Percentiles rank a stretch among this genome's conserved stretches.
phyloP scores from a whole-genome alignment of 2,797 vertebrate genomes.

The Acropternis orthonyx region DNA sequence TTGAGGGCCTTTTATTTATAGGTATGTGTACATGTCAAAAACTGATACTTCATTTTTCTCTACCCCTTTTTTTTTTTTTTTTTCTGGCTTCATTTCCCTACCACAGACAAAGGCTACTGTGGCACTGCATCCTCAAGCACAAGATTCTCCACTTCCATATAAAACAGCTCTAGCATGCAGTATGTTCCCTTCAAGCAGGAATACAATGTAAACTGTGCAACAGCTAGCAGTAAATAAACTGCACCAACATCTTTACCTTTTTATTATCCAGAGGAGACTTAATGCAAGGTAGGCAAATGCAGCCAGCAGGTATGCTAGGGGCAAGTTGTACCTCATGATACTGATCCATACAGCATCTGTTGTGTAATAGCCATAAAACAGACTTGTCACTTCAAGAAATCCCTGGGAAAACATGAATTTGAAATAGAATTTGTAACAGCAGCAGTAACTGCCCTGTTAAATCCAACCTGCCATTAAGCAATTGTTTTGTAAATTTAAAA shows the following conservation, averaged over 20 bases:
- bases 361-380: conserved; percentile 94
- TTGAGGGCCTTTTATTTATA: not conserved
- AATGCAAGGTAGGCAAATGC: conserved; percentile 86
- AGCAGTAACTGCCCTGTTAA: not conserved
- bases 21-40: not conserved
- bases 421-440: not conserved
- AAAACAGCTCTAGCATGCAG: not conserved
- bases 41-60: not conserved
- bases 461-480: not conserved
- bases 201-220: not conserved
- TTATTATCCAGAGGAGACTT: conserved; percentile 92
- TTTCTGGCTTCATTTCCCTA: not conserved
- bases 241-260: conserved; percentile 78
- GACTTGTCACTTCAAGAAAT: conserved; percentile 89
- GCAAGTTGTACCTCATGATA: conserved; percentile 81
- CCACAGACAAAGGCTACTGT: not conserved
- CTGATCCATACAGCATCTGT: conserved; percentile 76
- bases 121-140: not conserved
- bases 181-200: not conserved
- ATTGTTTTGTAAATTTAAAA: not conserved
- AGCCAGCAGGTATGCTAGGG: conserved; percentile 89
- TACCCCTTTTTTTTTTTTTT: not conserved
- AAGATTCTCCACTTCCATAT: not conserved
- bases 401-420: conserved; percentile 78
- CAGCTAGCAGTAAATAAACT: not conserved